Percentiles rank a stretch among this genome's conserved stretches.
phyloP scores from a whole-genome alignment of 1,140 invertebrate genomes.

The Vollenhovia emeryi region DNA sequence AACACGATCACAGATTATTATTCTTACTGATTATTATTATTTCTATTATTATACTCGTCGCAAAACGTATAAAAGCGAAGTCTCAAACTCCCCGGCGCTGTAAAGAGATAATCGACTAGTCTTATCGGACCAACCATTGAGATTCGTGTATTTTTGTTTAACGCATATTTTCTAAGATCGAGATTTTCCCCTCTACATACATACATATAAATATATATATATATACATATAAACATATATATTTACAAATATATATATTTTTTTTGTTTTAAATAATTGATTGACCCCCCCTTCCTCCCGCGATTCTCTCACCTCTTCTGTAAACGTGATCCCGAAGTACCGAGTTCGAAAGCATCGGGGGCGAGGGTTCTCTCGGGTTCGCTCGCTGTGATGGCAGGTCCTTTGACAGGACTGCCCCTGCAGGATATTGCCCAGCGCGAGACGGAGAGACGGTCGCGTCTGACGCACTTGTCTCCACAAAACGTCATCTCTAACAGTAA shows the following conservation, averaged over 20 bases:
- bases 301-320: conserved; percentile 7
- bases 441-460: neutral
- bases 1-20: conserved; percentile 61
- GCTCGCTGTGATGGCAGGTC: neutral
- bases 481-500: conserved; percentile 37
- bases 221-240: conserved; percentile 28
- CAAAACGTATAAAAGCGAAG: conserved; percentile 72
- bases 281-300: neutral
- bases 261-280: conserved; percentile 58
- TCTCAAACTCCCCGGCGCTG: conserved; percentile 68
- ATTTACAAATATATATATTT: conserved; percentile 57
- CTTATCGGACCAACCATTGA: conserved; percentile 83
- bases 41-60: conserved; percentile 64
- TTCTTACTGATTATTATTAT: conserved; percentile 72
- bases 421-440: conserved; percentile 12
- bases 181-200: conserved; percentile 43
- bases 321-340: conserved; percentile 28
- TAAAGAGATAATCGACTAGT: conserved; percentile 82
- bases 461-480: neutral
- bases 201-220: conserved; percentile 14
- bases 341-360: conserved; percentile 24
- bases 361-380: conserved; percentile 15
- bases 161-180: conserved; percentile 54
- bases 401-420: neutral
- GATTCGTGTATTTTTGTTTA: conserved; percentile 73